These are phyloP conservation scores for Labroides dimidiatus DNA, from an alignment of 2,797 vertebrate species.

Conservation along the genomic window DNA sequence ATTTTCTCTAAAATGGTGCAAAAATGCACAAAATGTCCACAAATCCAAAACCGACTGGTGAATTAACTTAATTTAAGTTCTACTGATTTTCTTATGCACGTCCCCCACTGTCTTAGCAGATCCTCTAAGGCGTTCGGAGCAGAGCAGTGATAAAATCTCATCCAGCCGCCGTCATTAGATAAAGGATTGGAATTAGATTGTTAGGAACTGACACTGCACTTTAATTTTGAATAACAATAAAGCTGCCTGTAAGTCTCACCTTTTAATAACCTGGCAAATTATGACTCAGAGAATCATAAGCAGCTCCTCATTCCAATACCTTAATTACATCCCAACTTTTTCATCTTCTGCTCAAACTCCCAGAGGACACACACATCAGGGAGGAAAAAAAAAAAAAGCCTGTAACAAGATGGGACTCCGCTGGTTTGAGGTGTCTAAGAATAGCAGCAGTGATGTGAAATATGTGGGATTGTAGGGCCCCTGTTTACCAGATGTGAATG, in stretches of 20 bases:
- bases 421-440: slow-evolving; percentile 43
- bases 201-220: slow-evolving; percentile 37
- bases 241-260: slow-evolving; percentile 54
- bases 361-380: slow-evolving; percentile 22
- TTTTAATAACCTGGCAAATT: slow-evolving; percentile 73
- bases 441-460: slow-evolving; percentile 49
- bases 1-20: neutral
- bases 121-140: neutral
- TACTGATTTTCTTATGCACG: neutral
- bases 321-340: slow-evolving; percentile 64
- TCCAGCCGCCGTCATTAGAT: slow-evolving; percentile 33
- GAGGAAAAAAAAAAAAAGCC: slow-evolving; percentile 31
- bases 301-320: slow-evolving; percentile 46
- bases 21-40: neutral
- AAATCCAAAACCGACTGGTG: neutral
- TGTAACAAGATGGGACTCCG: slow-evolving; percentile 22
- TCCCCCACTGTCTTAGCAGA: slow-evolving; percentile 8
- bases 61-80: neutral
- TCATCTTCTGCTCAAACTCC: slow-evolving; percentile 42
- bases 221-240: slow-evolving; percentile 67
- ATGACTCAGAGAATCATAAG: slow-evolving; percentile 59
- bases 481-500: slow-evolving; percentile 49
- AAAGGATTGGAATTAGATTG: slow-evolving; percentile 21
- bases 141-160: slow-evolving; percentile 27
- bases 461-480: slow-evolving; percentile 1